These are phyloP conservation scores for Siniperca knerii DNA, from an alignment of 2,113 vertebrate genomes.

Conservation along the genomic window DNA sequence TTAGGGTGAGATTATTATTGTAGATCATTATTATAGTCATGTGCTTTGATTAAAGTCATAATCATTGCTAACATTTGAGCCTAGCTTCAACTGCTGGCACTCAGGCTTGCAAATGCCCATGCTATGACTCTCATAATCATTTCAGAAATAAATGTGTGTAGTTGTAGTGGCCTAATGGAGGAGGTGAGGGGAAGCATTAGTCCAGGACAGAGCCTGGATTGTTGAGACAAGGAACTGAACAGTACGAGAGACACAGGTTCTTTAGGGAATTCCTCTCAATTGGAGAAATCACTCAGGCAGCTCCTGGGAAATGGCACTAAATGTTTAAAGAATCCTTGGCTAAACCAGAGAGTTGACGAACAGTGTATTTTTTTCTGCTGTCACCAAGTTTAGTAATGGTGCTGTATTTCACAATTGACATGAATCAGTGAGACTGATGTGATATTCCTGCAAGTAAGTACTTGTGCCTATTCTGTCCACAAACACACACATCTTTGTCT, in stretches of 20 bases:
- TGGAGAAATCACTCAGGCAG: conserved; percentile 36
- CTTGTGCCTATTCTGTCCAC: neutral
- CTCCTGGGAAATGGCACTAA: conserved; percentile 23
- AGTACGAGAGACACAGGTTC: neutral
- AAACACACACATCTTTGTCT: neutral
- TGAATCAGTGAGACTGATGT: neutral
- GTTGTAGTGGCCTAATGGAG: conserved; percentile 28
- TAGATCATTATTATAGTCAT: conserved; percentile 40
- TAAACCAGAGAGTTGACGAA: neutral
- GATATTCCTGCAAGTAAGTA: neutral
- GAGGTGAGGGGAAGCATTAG: conserved; percentile 32
- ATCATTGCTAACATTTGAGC: conserved; percentile 65
- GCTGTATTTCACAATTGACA: conserved; percentile 8
- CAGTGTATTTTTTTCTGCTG: neutral
- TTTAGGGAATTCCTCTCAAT: conserved; percentile 30
- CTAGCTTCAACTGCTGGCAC: conserved; percentile 23
- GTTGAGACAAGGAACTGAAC: conserved; percentile 27
- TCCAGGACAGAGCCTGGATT: conserved; percentile 40
- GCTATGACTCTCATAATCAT: conserved; percentile 22
- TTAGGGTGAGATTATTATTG: conserved; percentile 4
- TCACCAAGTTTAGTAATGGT: neutral
- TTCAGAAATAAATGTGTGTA: conserved; percentile 17
- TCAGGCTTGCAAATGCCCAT: neutral
- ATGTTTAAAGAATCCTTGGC: conserved; percentile 46
- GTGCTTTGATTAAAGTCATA: conserved; percentile 21